phyloP scores from a whole-genome alignment of 2,888 invertebrate species.

The Eupithecia dodoneata region DNA sequence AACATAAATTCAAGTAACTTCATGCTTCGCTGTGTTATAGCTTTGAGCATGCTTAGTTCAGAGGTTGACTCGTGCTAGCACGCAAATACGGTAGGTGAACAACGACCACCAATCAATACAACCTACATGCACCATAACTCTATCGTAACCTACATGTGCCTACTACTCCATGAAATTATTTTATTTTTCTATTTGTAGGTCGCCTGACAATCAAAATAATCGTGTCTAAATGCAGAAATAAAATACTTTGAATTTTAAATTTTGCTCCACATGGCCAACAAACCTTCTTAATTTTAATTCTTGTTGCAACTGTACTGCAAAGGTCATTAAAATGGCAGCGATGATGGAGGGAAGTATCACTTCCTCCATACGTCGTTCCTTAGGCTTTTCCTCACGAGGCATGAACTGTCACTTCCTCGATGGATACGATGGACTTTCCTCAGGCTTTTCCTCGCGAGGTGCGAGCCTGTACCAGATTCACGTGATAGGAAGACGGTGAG shows the following conservation, averaged over 20 bases:
- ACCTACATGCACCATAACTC: not conserved
- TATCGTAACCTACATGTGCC: not conserved
- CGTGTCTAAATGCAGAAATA: no score
- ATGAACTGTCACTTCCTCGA: not conserved
- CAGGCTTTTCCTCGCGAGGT: not conserved
- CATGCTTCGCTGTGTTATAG: not conserved
- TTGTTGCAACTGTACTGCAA: not conserved
- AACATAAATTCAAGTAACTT: not conserved
- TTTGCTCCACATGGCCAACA: not conserved
- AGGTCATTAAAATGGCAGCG: not conserved
- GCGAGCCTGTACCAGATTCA: not conserved
- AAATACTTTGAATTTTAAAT: no score
- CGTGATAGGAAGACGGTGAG: not conserved
- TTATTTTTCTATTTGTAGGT: no score
- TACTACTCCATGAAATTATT: not conserved
- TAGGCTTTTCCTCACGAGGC: not conserved
- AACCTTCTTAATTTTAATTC: not conserved
- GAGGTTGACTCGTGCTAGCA: constrained; percentile 1
- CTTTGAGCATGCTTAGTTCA: not conserved
- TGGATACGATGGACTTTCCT: not conserved
- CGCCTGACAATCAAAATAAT: no score
- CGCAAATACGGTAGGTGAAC: not conserved
- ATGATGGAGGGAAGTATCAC: not conserved
- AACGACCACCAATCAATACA: not conserved
- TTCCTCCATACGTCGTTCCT: not conserved